phyloP scores from a whole-genome alignment of 2,113 vertebrate species.

The Xerus inauris region DNA sequence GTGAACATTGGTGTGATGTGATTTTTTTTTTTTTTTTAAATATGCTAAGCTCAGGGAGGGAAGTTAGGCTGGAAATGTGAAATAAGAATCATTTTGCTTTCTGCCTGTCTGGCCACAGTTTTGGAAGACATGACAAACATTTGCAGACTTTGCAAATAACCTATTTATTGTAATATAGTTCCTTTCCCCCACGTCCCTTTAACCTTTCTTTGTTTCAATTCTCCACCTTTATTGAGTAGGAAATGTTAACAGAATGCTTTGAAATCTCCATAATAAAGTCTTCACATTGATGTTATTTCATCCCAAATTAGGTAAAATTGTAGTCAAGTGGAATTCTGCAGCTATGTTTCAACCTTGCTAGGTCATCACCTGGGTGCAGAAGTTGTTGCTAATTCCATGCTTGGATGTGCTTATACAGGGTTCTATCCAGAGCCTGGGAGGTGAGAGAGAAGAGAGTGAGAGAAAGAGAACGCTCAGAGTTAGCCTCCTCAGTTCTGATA shows the following conservation, averaged over 20 bases:
- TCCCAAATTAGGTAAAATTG: constrained; percentile 33
- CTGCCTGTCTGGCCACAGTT: not conserved
- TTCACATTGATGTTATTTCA: not conserved
- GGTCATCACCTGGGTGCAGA: not conserved
- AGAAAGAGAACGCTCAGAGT: not conserved
- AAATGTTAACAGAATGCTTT: constrained; percentile 12
- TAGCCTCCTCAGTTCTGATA: not conserved
- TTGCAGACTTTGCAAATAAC: constrained; percentile 14
- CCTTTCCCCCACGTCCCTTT: not conserved
- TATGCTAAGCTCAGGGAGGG: not conserved
- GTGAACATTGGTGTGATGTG: not conserved
- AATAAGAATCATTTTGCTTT: constrained; percentile 44
- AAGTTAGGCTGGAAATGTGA: constrained; percentile 37
- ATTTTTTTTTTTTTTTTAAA: constrained; percentile 35
- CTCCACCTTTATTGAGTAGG: not conserved
- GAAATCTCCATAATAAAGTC: constrained; percentile 16
- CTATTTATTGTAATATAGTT: not conserved
- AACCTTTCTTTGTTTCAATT: not conserved
- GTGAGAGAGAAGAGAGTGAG: not conserved
- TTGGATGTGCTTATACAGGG: not conserved
- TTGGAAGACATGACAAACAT: not conserved
- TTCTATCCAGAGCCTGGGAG: not conserved
- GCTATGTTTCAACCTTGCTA: constrained; percentile 13
- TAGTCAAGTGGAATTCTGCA: not conserved
- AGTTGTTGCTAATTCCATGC: not conserved